Evolutionary conservation across 2,797 vertebrate species (phyloP).

Genomic region (Naso thynnoides): DNA sequence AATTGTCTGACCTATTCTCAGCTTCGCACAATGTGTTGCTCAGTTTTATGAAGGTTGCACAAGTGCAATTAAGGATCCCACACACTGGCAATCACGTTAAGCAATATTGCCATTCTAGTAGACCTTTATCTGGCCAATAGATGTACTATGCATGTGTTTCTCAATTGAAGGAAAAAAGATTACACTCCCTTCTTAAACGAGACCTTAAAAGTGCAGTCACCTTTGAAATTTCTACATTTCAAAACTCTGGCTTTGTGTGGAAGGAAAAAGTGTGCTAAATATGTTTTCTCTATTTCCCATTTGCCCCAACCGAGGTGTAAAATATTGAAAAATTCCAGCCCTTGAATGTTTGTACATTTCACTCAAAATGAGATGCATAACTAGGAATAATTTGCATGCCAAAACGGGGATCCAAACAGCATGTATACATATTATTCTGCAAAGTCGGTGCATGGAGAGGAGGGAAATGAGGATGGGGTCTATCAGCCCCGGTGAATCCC

Average conservation of each 20-base stretch:
- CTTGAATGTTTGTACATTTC: background rate
- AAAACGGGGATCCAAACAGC: background rate
- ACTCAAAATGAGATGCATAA: background rate
- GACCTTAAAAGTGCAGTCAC: background rate
- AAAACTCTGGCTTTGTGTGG: background rate
- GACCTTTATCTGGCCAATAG: background rate
- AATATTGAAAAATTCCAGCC: background rate
- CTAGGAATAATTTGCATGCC: background rate
- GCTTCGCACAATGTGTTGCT: background rate
- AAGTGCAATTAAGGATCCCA: background rate
- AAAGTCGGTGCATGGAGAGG: conserved; percentile 15
- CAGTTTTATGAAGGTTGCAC: background rate
- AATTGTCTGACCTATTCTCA: background rate
- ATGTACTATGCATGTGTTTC: background rate
- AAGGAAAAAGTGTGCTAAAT: background rate
- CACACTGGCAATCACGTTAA: background rate
- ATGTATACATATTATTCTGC: conserved; percentile 10
- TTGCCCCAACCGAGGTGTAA: background rate
- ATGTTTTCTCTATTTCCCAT: background rate
- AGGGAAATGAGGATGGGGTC: conserved; percentile 10
- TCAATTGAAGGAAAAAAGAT: background rate
- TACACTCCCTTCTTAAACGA: background rate
- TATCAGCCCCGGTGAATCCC: conserved; percentile 17
- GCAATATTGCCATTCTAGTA: background rate
- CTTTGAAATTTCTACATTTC: background rate